Percentiles rank a stretch among this genome's conserved stretches.
Evolutionary conservation across 2,888 invertebrate species (phyloP).

Genomic region (Dione juno): DNA sequence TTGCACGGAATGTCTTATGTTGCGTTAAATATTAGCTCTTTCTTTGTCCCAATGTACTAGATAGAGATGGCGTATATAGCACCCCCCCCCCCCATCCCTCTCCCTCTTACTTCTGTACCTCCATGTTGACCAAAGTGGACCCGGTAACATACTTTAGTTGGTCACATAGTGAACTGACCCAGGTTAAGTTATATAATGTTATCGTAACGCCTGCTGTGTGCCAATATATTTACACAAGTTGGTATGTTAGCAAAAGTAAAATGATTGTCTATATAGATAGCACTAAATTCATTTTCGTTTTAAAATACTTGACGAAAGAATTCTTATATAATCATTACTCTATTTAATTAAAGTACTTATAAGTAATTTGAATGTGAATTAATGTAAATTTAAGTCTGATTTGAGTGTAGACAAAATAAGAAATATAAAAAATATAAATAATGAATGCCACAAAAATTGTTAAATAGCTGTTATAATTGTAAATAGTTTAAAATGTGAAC

Average conservation of each 20-base stretch:
- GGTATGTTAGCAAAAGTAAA: not conserved
- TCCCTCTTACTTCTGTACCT: not conserved
- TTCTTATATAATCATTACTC: too few relatives aligned
- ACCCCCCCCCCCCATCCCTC: too few relatives aligned
- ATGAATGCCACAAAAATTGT: too few relatives aligned
- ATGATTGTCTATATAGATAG: constrained; percentile 1
- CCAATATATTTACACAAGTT: constrained; percentile 19
- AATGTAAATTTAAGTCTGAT: too few relatives aligned
- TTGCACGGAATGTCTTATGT: constrained; percentile 38
- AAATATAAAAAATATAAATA: too few relatives aligned
- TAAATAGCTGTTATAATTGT: too few relatives aligned
- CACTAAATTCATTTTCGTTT: not conserved
- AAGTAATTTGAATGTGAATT: too few relatives aligned
- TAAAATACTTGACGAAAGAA: not conserved
- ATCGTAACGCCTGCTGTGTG: constrained; percentile 14
- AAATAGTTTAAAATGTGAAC: not conserved
- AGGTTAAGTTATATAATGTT: constrained; percentile 40
- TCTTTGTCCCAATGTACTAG: constrained; percentile 30
- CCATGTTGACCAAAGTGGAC: constrained; percentile 41
- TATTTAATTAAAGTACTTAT: not conserved
- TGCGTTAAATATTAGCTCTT: constrained; percentile 38
- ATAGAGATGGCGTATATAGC: constrained; percentile 24
- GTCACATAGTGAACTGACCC: constrained; percentile 34
- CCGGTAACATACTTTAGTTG: constrained; percentile 54
- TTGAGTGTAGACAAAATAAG: too few relatives aligned